These are phyloP conservation scores for Subacronicta megacephala DNA, from an alignment of 2,888 invertebrate species.

Conservation along the genomic window DNA sequence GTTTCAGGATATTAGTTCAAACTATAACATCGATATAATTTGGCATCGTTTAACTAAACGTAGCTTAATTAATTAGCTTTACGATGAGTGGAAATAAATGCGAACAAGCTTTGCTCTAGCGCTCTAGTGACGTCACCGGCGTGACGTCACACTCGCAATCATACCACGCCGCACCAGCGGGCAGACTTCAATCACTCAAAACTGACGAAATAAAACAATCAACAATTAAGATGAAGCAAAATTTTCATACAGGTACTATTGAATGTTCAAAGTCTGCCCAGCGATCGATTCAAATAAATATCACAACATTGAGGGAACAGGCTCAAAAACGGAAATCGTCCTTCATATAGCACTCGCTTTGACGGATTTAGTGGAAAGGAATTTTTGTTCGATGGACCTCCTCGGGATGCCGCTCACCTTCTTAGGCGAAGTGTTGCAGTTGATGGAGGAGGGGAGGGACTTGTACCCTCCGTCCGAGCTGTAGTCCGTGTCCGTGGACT, in stretches of 20 bases:
- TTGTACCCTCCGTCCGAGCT: slow-evolving; percentile 88
- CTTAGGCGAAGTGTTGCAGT: slow-evolving; percentile 80
- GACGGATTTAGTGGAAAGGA: slow-evolving; percentile 81
- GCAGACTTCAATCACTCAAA: slow-evolving; percentile 46
- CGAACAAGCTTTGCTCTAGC: slow-evolving; percentile 77
- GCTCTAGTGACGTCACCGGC: slow-evolving; percentile 45
- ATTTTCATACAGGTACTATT: slow-evolving; percentile 34
- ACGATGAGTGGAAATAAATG: slow-evolving; percentile 78
- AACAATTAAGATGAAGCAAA: slow-evolving; percentile 38
- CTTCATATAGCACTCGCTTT: slow-evolving; percentile 83
- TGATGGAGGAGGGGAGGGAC: slow-evolving; percentile 86
- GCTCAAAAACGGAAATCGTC: slow-evolving; percentile 48
- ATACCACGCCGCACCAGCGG: slow-evolving; percentile 54
- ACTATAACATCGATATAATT: slow-evolving; percentile 75
- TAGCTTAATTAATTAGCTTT: slow-evolving; percentile 79
- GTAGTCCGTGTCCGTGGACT: slow-evolving; percentile 87
- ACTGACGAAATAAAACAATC: slow-evolving; percentile 35
- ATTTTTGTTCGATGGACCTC: slow-evolving; percentile 84
- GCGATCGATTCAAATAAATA: slow-evolving; percentile 40
- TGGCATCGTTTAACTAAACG: slow-evolving; percentile 85
- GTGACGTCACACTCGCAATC: slow-evolving; percentile 49
- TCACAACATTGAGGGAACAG: slow-evolving; percentile 59
- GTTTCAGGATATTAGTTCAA: slow-evolving; percentile 41
- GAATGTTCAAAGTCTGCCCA: slow-evolving; percentile 46
- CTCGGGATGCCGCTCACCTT: slow-evolving; percentile 86